Percentiles rank a stretch among this genome's conserved stretches.
phyloP scores from a whole-genome alignment of 1,140 invertebrate species.

The Euglossa dilemma region DNA sequence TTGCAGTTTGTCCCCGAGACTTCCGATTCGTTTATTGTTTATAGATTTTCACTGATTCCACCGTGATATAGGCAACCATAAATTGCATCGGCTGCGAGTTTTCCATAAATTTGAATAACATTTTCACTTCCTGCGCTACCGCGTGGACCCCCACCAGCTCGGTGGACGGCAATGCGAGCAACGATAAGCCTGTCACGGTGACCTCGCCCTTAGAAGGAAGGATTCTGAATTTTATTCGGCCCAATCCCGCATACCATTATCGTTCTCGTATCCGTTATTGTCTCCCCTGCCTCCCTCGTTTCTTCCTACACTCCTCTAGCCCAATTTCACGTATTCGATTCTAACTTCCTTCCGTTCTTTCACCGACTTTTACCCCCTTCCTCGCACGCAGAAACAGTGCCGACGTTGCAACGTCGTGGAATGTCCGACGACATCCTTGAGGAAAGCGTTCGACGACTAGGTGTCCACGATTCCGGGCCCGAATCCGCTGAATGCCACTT shows the following conservation, averaged over 20 bases:
- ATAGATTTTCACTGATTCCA: slow-evolving; percentile 60
- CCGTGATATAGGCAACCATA: slow-evolving; percentile 50
- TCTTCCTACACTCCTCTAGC: not conserved
- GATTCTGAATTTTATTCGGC: slow-evolving; percentile 56
- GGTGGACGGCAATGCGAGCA: not conserved
- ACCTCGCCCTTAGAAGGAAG: slow-evolving; percentile 65
- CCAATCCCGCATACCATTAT: slow-evolving; percentile 56
- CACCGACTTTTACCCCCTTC: accelerated
- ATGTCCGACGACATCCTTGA: not conserved
- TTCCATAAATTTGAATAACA: slow-evolving; percentile 70
- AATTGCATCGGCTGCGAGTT: slow-evolving; percentile 56
- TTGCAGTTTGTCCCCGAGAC: slow-evolving; percentile 38
- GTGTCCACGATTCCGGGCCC: not conserved
- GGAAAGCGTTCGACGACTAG: not conserved
- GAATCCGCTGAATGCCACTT: not conserved
- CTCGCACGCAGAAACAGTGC: not conserved
- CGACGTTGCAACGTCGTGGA: not conserved
- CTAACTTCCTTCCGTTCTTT: not conserved
- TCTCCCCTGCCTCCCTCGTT: not conserved
- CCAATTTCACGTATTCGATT: not conserved
- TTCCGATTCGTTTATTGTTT: slow-evolving; percentile 64
- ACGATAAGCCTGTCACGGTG: slow-evolving; percentile 20
- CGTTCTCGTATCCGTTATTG: slow-evolving; percentile 11
- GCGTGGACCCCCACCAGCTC: slow-evolving; percentile 8
- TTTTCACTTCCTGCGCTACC: slow-evolving; percentile 63